Evolutionary conservation across 2,888 invertebrate genomes (phyloP), one percentile per base, ranked within the genome.

Genomic region (Sinodicranocentrus sp.): DNA sequence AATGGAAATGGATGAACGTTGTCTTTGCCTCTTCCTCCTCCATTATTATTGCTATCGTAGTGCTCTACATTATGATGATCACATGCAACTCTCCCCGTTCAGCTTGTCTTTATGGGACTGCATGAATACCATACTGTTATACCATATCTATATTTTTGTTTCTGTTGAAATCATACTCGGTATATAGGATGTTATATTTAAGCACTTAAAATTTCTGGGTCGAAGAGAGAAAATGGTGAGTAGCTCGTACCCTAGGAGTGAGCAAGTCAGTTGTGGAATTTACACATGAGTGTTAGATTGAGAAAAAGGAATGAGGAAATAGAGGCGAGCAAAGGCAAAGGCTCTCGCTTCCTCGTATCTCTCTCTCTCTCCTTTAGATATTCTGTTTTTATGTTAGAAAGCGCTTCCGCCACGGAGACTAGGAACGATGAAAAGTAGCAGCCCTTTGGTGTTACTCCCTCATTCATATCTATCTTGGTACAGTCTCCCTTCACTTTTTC

Each of bases 361-460:
- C 21, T 25, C 25, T 21, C 1, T 57, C 57, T 63, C 33, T 63
- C 33, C n/a, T 28, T 63, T 33, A 67, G 10, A 17, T 57, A 39
- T 44, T 70, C 59, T 70, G 61, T 33, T 78, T 68, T 70, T 70
- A 78, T 78, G 59, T 28, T 70, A 26, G 33, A n/a, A 44, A 70
- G 48, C 70, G 61, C 54, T 44, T 70, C 68, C 48, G 39, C 19
- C 61, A 43, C 33, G 63, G 25, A n/a, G 52, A 26, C 48, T 43
- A 5, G 5, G 19, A 44, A 80, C 65, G 80, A 80, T 80, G 80
- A 80, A 80, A 80, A 54, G 72, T 72, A 39, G 63, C 15, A 17
- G 13, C 28, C 70, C n/a, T 78, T 70, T 5, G 48, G 52, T 71
- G 48, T 23, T 70, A 76, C 28, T 33, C 48, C 48, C 73, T 54